Conservation (phyloP, 1,140 invertebrate species). For the Acromyrmex echinatior region DNA sequence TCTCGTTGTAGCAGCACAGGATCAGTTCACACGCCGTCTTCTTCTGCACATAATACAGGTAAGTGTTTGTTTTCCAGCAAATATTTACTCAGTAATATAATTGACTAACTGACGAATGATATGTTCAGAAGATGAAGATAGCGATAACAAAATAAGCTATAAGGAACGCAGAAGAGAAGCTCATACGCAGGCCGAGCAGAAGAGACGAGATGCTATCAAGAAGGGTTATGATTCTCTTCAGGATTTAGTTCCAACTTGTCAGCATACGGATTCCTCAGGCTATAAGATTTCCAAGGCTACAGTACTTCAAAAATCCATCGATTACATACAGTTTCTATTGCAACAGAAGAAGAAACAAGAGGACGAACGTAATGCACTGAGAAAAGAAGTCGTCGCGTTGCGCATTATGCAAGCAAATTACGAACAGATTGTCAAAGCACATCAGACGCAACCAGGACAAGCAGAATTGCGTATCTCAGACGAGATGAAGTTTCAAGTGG, state of each 20-base stretch:
- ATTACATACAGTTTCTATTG: slow-evolving; percentile 96
- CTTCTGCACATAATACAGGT: slow-evolving; percentile 95
- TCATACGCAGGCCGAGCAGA: slow-evolving; percentile 99
- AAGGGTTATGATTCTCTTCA: slow-evolving; percentile 97
- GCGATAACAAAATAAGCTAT: slow-evolving; percentile 95
- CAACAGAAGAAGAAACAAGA: slow-evolving; percentile 98
- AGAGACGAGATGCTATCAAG: slow-evolving; percentile 98
- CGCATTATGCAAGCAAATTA: slow-evolving; percentile 98
- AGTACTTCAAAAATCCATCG: slow-evolving; percentile 96
- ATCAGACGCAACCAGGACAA: slow-evolving; percentile 96
- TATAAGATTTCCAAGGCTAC: slow-evolving; percentile 99
- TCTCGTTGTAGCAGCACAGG: slow-evolving; percentile 94
- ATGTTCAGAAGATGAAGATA: slow-evolving; percentile 95
- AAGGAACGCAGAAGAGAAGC: slow-evolving; percentile 97
- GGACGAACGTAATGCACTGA: slow-evolving; percentile 95
- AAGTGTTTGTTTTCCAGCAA: slow-evolving; percentile 68
- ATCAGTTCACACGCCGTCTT: slow-evolving; percentile 93
- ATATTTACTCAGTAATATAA: background rate
- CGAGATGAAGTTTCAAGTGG: slow-evolving; percentile 98
- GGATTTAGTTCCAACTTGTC: slow-evolving; percentile 96
- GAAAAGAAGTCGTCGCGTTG: slow-evolving; percentile 97
- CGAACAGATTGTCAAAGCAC: slow-evolving; percentile 98
- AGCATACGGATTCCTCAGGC: slow-evolving; percentile 93
- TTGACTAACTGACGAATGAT: slow-evolving; percentile 14
- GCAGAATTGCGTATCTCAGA: slow-evolving; percentile 95